Base-by-base conservation (phyloP, 2,113 vertebrate genomes). In the Nicator chloris region DNA sequence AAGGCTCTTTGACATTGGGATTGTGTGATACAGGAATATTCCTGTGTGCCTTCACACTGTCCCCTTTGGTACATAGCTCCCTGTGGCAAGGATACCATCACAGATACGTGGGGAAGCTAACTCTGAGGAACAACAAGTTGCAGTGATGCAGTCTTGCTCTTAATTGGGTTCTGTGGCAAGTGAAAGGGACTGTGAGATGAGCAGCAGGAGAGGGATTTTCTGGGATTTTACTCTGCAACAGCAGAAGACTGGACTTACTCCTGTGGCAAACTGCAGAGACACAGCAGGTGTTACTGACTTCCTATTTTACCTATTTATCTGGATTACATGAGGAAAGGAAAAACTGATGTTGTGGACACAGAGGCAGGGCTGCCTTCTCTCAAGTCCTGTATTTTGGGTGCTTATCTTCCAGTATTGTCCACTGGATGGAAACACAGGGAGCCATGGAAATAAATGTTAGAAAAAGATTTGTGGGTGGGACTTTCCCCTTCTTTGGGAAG, bases 51-150 rank as follows among this genome's bases (percentile, higher is more conserved):
- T 59, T 30, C 73, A 26, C 12, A 35, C 31, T n/a, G 17, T 4
- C 23, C 30, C n/a, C 28, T 49, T 53, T 0, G 4, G 35, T 10
- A 19, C 1, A 1, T 0, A 54, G 11, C n/a, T 70, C 30, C 30
- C 2, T 56, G 57, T 23, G 30, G 26, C 13, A 57, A 45, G 18
- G 54, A 60, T 6, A 7, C 20, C 54, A 11, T 16, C 56, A 57
- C 7, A 50, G 35, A 19, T 0, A 2, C 0, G 2, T 8, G 39
- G 49, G 56, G 39, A 85, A 82, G 21, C 10, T 40, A 45, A n/a
- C 19, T 53, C n/a, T 50, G 23, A 39, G 28, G 13, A 73, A 53
- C 31, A 73, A 15, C 40, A 65, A 57, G 10, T 11, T 18, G 49
- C 18, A 64, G 27, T 0, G 1, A 23, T 39, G 23, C 33, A 69